Conservation (phyloP, 1,140 invertebrate genomes). For the Colletes latitarsis region DNA sequence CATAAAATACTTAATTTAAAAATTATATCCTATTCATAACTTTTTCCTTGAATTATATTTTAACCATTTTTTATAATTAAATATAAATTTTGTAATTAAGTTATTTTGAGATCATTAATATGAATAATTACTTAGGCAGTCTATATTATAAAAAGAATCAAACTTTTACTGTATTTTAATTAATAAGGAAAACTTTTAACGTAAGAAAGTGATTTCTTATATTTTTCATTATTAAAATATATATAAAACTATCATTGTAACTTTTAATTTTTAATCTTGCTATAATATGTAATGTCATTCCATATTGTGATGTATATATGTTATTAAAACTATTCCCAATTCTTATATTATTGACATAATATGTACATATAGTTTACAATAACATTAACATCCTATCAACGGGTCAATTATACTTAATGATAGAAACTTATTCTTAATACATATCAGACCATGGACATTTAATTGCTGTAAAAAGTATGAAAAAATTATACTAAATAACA, state of each 20-base stretch:
- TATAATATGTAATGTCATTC: conserved; percentile 17
- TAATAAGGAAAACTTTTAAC: background rate
- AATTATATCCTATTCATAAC: background rate
- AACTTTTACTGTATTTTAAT: background rate
- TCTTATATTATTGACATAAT: conserved; percentile 20
- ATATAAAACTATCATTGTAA: conserved; percentile 21
- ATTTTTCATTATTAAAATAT: conserved; percentile 25
- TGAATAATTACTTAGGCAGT: conserved; percentile 3
- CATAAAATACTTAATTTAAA: conserved; percentile 8
- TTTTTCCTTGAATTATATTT: background rate
- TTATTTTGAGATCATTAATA: conserved; percentile 19
- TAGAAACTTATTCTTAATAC: conserved; percentile 14
- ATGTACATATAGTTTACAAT: conserved; percentile 29
- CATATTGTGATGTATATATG: conserved; percentile 5
- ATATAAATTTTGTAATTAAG: background rate
- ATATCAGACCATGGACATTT: conserved; percentile 22
- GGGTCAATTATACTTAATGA: conserved; percentile 21
- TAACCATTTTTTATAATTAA: conserved; percentile 1
- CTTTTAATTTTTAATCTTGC: conserved; percentile 8
- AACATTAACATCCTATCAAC: background rate
- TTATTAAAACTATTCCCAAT: conserved; percentile 29
- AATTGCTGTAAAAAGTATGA: conserved; percentile 18
- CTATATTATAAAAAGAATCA: background rate
- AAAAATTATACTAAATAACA: conserved; percentile 12
- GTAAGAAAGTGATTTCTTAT: background rate